Evolutionary conservation across 2,888 invertebrate species (phyloP).

Genomic region (Drosophila barbarae): DNA sequence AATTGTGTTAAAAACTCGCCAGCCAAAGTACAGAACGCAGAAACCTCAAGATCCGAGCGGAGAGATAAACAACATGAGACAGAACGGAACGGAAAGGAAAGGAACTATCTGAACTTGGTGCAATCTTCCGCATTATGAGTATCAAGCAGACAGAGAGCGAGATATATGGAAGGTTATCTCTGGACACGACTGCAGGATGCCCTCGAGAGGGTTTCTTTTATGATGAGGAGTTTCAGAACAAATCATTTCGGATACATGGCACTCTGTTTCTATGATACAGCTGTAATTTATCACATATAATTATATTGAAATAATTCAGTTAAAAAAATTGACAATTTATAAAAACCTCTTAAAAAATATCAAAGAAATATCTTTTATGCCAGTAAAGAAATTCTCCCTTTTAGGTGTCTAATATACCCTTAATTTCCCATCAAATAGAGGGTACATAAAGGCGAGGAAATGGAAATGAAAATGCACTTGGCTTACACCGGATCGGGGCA

Average conservation of each 20-base stretch:
- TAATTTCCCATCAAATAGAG: too few relatives aligned
- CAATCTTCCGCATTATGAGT: slow-evolving; percentile 75
- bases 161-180: neutral
- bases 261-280: neutral
- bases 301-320: neutral
- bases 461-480: slow-evolving; percentile 75
- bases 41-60: slow-evolving; percentile 70
- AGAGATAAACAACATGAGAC: slow-evolving; percentile 54
- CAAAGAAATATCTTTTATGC: too few relatives aligned
- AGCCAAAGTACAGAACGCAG: slow-evolving; percentile 70
- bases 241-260: neutral
- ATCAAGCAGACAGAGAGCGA: slow-evolving; percentile 25
- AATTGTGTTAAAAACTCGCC: slow-evolving; percentile 70
- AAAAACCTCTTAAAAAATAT: neutral
- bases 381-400: too few relatives aligned
- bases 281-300: neutral
- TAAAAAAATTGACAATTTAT: neutral
- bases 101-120: slow-evolving; percentile 55
- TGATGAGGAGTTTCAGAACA: neutral
- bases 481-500: slow-evolving; percentile 54
- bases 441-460: slow-evolving; percentile 23
- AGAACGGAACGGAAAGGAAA: slow-evolving; percentile 54
- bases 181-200: neutral
- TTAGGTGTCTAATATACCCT: neutral
- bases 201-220: neutral